Base-by-base conservation (phyloP, 1,140 invertebrate genomes). In the Capitella teleta region DNA sequence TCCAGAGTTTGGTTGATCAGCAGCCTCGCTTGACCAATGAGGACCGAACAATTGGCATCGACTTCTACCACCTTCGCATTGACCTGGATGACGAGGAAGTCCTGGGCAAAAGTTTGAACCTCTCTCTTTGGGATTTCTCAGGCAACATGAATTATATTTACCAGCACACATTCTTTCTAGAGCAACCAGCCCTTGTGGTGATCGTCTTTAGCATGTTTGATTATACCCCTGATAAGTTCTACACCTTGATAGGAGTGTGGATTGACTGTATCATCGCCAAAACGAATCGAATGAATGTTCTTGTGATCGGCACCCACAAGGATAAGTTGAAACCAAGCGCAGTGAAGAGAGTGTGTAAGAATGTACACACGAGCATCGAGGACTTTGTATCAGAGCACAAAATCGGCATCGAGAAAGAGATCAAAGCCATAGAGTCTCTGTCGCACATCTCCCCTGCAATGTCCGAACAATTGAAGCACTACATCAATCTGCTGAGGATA, bases 191-290 rank as follows among this genome's bases (percentile, higher is more conserved):
- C 2, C 57, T 70, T 10, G 59, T 60, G 25, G 44, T 68, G 32
- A 43, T 70, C 19, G 62, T 63, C 1, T 70, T 70, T 55, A 64
- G 63, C 51, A 58, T 68, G 61, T 50, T 59, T n/a, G 58, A 60
- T 6, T 70, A 66, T 52, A 52, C 36, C 18, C 28, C 50, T 0
- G 53, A 57, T 5, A 51, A 53, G 5, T 70, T 70, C 46, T 32
- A 61, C 3, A 56, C 63, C 12, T 52, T 61, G 44, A 58, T 70
- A 12, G 64, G 62, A 2, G 60, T 54, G 0, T 70, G 65, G 64
- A 60, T 70, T 40, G 63, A 68, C 42, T 66, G 63, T 63, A 62
- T 70, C 60, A 61, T 68, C 19, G 58, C 63, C 3, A 63, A 64
- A 50, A 63, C 56, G 23, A 68, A 70, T 51, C 62, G 61, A 38